phyloP scores from a whole-genome alignment of 2,113 vertebrate species.

The Pleuronectes platessa region DNA sequence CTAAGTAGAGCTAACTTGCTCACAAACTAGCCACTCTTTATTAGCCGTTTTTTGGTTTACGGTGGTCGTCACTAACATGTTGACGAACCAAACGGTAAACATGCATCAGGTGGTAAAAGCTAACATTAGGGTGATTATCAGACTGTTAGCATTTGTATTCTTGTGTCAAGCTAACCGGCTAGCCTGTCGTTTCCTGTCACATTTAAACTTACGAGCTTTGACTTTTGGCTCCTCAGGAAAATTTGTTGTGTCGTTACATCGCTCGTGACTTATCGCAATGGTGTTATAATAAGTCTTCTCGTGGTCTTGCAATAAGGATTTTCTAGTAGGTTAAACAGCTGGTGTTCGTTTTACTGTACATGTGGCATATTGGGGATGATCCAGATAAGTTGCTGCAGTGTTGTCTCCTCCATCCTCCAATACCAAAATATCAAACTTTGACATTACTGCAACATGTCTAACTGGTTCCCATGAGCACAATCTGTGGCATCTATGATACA shows the following conservation, averaged over 20 bases:
- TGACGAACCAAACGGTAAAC: neutral
- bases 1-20: neutral
- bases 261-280: neutral
- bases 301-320: conserved; percentile 4
- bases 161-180: neutral
- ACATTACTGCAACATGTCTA: neutral
- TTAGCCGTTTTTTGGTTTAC: conserved; percentile 11
- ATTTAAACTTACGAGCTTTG: neutral
- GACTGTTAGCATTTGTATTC: neutral
- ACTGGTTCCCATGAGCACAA: neutral
- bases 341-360: conserved; percentile 53
- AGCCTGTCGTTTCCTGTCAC: neutral
- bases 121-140: neutral
- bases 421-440: neutral
- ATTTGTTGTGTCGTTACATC: neutral
- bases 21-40: neutral
- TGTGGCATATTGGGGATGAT: conserved; percentile 74
- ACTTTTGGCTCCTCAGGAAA: neutral
- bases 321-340: neutral
- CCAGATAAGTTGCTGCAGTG: conserved; percentile 45
- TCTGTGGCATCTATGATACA: neutral
- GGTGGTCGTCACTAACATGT: conserved; percentile 45
- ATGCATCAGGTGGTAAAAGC: neutral
- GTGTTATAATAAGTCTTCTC: neutral
- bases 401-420: neutral